Evolutionary conservation across 1,140 invertebrate genomes (phyloP).

Genomic region (Cherax destructor): DNA sequence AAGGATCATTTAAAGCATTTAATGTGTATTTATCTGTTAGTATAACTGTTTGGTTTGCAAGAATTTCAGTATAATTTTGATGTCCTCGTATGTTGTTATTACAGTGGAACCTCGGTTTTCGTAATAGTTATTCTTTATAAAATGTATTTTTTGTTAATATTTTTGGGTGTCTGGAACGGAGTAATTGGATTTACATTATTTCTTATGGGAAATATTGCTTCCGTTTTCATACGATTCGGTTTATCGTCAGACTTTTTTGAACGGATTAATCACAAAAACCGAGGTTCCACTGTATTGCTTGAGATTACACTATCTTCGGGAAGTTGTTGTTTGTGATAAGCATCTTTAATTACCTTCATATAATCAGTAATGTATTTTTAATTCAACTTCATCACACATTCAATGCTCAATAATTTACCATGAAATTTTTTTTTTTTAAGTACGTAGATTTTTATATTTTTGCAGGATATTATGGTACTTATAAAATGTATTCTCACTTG

Average conservation of each 20-base stretch:
- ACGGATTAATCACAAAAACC: too few relatives aligned
- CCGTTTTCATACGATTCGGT: too few relatives aligned
- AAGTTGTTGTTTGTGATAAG: neutral
- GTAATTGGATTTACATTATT: too few relatives aligned
- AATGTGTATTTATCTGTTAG: neutral
- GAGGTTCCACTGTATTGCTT: too few relatives aligned
- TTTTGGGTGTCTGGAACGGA: too few relatives aligned
- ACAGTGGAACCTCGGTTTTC: too few relatives aligned
- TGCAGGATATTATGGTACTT: neutral
- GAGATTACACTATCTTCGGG: neutral
- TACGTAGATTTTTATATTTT: neutral
- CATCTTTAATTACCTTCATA: neutral
- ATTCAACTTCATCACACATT: neutral
- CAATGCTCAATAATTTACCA: neutral
- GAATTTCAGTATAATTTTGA: neutral
- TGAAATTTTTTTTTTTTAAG: neutral
- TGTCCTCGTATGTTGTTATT: neutral
- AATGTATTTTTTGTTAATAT: too few relatives aligned
- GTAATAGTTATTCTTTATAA: too few relatives aligned
- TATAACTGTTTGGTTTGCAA: neutral
- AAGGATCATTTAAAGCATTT: neutral
- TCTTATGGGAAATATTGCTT: too few relatives aligned
- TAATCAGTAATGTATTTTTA: neutral
- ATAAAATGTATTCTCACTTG: neutral
- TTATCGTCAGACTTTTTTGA: too few relatives aligned